Conservation (phyloP, 2,888 invertebrate genomes). For the Scaptomyza parva region DNA sequence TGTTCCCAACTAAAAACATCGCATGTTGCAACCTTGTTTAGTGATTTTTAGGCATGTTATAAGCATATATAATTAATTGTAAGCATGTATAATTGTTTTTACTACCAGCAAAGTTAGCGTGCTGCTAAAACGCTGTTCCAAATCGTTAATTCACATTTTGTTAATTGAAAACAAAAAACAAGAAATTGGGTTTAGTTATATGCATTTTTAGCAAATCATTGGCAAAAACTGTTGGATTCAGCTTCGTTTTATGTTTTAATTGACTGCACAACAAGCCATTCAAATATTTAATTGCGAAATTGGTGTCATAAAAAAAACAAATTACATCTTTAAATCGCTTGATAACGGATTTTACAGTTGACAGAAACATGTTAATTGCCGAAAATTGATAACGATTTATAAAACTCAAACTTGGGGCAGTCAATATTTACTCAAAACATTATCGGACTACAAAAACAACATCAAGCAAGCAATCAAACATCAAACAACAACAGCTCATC, state of each 20-base stretch:
- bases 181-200: background rate
- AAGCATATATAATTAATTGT: background rate
- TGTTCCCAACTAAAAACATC: background rate
- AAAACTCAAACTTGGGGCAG: background rate
- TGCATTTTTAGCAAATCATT: slow-evolving; percentile 27
- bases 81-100: background rate
- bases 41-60: background rate
- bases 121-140: slow-evolving; percentile 29
- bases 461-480: slow-evolving; percentile 11
- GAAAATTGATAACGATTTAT: background rate
- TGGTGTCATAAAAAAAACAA: background rate
- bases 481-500: slow-evolving; percentile 18
- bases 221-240: slow-evolving; percentile 10
- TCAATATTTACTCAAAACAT: background rate
- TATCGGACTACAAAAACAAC: slow-evolving; percentile 10
- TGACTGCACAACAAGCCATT: background rate
- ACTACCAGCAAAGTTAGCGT: slow-evolving; percentile 19
- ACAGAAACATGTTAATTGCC: background rate
- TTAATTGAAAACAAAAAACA: slow-evolving; percentile 16
- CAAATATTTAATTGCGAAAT: background rate
- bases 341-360: background rate
- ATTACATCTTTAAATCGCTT: background rate
- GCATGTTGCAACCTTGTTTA: background rate
- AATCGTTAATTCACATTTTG: slow-evolving; percentile 39
- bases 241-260: background rate